Conservation (phyloP, 2,113 vertebrate species). For the Tilapia sparmanii region DNA sequence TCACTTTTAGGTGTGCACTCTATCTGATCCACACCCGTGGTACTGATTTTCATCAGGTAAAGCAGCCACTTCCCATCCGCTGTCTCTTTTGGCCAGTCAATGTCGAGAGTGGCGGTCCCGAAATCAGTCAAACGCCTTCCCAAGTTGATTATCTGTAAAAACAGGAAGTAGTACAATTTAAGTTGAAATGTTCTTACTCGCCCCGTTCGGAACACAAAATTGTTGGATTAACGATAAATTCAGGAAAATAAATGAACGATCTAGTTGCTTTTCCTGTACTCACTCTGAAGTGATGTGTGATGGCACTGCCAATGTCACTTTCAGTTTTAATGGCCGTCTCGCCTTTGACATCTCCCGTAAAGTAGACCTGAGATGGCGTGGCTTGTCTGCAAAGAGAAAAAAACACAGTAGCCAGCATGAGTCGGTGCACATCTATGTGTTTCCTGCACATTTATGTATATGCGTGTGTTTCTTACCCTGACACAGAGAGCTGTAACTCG, state of each 20-base stretch:
- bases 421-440: neutral
- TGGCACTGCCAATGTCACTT: slow-evolving; percentile 83
- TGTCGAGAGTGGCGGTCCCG: slow-evolving; percentile 77
- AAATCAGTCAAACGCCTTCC: slow-evolving; percentile 82
- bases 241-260: neutral
- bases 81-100: slow-evolving; percentile 86
- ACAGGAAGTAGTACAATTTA: neutral
- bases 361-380: slow-evolving; percentile 91
- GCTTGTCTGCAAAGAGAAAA: slow-evolving; percentile 71
- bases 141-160: slow-evolving; percentile 83
- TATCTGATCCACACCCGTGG: slow-evolving; percentile 73
- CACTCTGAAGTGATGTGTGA: slow-evolving; percentile 89
- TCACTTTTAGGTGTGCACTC: slow-evolving; percentile 70
- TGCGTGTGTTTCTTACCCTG: slow-evolving; percentile 74
- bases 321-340: slow-evolving; percentile 80
- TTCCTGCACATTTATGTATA: neutral
- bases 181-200: neutral
- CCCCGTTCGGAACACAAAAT: neutral
- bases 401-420: neutral
- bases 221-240: neutral
- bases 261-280: slow-evolving; percentile 40
- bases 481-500: slow-evolving; percentile 82
- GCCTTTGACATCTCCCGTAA: slow-evolving; percentile 71
- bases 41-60: slow-evolving; percentile 83
- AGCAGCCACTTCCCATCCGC: slow-evolving; percentile 81